These are phyloP conservation scores for Lypha dubia DNA, from an alignment of 2,888 invertebrate genomes.

Conservation along the genomic window DNA sequence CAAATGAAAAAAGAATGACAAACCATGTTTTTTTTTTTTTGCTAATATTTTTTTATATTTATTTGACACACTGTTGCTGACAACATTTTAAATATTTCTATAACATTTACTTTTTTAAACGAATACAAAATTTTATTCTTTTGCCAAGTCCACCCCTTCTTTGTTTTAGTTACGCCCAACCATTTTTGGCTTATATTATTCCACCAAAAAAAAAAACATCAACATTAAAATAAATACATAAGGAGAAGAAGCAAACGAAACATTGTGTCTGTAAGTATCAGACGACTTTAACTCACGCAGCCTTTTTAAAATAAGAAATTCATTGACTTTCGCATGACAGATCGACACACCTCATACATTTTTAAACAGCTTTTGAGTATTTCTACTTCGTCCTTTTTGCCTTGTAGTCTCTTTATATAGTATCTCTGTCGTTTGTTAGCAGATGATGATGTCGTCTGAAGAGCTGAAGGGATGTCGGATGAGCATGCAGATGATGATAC, in stretches of 20 bases:
- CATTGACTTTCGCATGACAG: slow-evolving; percentile 68
- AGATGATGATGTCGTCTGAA: slow-evolving; percentile 52
- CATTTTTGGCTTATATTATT: slow-evolving; percentile 2
- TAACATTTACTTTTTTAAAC: slow-evolving; percentile 21
- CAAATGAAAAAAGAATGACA: slow-evolving; percentile 9
- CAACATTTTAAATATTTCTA: slow-evolving; percentile 12
- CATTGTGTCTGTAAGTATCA: slow-evolving; percentile 37
- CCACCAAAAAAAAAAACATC: slow-evolving; percentile 1
- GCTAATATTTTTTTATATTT: slow-evolving; percentile 18
- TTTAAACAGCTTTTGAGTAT: slow-evolving; percentile 31
- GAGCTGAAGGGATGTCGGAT: neutral
- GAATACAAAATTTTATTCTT: neutral
- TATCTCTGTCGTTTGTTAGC: slow-evolving; percentile 8
- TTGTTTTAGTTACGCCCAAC: slow-evolving; percentile 4
- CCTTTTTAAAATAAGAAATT: slow-evolving; percentile 67
- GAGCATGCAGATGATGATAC: slow-evolving; percentile 37
- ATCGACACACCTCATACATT: slow-evolving; percentile 59
- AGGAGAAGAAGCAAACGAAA: neutral
- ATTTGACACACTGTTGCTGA: slow-evolving; percentile 60
- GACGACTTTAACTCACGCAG: slow-evolving; percentile 65
- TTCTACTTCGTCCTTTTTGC: neutral
- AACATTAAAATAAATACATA: slow-evolving; percentile 17
- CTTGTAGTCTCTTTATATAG: neutral
- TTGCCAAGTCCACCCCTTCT: slow-evolving; percentile 3
- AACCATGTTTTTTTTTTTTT: too few species aligned